phyloP scores from a whole-genome alignment of 2,888 invertebrate species.

The Augiades crinisus region DNA sequence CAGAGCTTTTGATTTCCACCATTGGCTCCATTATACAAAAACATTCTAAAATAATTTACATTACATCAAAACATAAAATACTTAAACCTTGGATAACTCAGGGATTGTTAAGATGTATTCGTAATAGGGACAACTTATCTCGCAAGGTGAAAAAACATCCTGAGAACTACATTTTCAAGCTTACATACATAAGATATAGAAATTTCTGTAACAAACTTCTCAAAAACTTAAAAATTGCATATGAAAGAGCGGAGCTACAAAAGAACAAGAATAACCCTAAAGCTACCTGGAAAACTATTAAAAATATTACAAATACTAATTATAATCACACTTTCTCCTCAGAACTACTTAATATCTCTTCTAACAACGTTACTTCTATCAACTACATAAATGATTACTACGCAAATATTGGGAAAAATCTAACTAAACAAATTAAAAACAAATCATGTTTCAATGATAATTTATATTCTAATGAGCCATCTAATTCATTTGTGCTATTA shows the following conservation, averaged over 20 bases:
- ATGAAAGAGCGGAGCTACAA: constrained; percentile 5
- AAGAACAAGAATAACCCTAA: constrained; percentile 14
- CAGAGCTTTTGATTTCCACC: not conserved
- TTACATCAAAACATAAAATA: constrained; percentile 1
- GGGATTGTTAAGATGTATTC: constrained; percentile 22
- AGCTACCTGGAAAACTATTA: constrained; percentile 20
- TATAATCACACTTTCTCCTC: not conserved
- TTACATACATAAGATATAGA: constrained; percentile 19
- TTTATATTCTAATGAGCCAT: not conserved
- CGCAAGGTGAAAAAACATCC: constrained; percentile 19
- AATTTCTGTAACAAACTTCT: constrained; percentile 25
- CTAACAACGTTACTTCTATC: not conserved
- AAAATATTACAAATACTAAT: not conserved
- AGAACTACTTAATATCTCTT: constrained; percentile 2
- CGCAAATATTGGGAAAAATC: constrained; percentile 5
- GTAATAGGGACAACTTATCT: constrained; percentile 16
- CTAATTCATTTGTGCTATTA: not conserved
- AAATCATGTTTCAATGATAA: not conserved
- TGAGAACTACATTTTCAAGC: constrained; percentile 12
- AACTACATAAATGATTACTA: constrained; percentile 19
- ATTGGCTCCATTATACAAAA: not conserved
- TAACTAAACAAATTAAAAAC: constrained; percentile 7
- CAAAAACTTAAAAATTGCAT: constrained; percentile 20
- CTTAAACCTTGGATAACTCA: constrained; percentile 26
- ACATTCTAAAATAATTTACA: not conserved